A percentile compares a stretch with the other conserved stretches of the same genome.
Conservation (phyloP, 2,113 vertebrate genomes). For the Hoplias malabaricus region DNA sequence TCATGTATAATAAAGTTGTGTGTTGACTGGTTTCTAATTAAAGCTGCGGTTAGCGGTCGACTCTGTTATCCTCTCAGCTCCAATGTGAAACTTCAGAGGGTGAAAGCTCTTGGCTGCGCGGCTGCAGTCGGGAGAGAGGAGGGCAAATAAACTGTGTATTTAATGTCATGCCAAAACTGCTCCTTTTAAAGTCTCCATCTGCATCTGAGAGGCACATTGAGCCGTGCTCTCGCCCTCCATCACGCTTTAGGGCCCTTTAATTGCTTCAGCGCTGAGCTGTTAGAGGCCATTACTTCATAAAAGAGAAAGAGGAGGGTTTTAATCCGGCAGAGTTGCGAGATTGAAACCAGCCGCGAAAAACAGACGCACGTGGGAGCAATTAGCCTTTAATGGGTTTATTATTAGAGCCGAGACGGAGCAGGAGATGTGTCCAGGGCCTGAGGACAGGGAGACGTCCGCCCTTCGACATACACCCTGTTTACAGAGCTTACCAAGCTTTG, state of each 20-base stretch:
- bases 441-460: neutral
- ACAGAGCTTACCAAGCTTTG: neutral
- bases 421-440: no score
- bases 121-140: neutral
- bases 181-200: neutral
- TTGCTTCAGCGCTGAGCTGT: conserved; percentile 51
- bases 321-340: conserved; percentile 46
- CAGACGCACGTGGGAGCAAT: conserved; percentile 54
- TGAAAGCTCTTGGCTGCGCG: neutral
- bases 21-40: no score
- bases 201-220: neutral
- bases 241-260: conserved; percentile 52
- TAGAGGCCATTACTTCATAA: conserved; percentile 58
- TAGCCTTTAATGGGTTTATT: conserved; percentile 52
- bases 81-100: neutral
- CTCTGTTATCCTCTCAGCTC: no score
- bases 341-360: conserved; percentile 54
- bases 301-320: conserved; percentile 46
- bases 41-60: no score
- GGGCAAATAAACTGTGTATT: neutral
- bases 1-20: no score
- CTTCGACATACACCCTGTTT: neutral
- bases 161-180: neutral
- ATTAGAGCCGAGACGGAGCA: conserved; percentile 31
- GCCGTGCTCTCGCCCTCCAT: conserved; percentile 13